A percentile compares a stretch with the other conserved stretches of the same genome.
Conservation (phyloP, 2,113 vertebrate species). For the Toxotes jaculatrix region DNA sequence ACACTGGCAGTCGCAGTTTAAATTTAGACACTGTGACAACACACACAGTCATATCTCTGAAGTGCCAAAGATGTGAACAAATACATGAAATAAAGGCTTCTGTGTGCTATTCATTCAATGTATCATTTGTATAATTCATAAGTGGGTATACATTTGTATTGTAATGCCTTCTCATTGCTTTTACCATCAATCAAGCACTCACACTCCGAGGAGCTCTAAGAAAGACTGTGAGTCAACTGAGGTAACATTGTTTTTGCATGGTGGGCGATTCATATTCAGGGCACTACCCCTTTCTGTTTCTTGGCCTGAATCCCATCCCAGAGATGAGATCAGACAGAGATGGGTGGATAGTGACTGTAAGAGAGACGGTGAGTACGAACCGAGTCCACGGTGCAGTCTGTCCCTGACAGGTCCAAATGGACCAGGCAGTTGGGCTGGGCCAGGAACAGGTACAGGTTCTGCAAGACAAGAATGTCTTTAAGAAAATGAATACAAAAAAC, state of each 20-base stretch:
- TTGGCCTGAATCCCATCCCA: slow-evolving; percentile 52
- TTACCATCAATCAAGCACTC: slow-evolving; percentile 20
- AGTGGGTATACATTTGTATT: slow-evolving; percentile 34
- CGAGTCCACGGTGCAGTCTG: slow-evolving; percentile 90
- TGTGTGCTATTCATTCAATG: slow-evolving; percentile 32
- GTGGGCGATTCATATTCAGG: slow-evolving; percentile 54
- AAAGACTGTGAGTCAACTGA: slow-evolving; percentile 28
- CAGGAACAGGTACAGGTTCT: slow-evolving; percentile 92
- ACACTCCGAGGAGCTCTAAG: slow-evolving; percentile 24
- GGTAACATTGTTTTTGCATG: slow-evolving; percentile 32
- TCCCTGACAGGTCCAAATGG: slow-evolving; percentile 90
- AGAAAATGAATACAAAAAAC: neutral
- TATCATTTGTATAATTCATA: slow-evolving; percentile 54
- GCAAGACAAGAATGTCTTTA: slow-evolving; percentile 18
- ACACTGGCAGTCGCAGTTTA: slow-evolving; percentile 43
- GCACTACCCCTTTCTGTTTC: slow-evolving; percentile 16
- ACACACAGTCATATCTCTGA: slow-evolving; percentile 26
- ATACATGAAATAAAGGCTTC: slow-evolving; percentile 22
- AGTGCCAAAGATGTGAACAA: slow-evolving; percentile 40
- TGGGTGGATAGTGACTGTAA: slow-evolving; percentile 34
- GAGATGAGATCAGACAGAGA: slow-evolving; percentile 53
- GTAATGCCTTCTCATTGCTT: slow-evolving; percentile 24
- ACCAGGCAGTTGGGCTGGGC: slow-evolving; percentile 92
- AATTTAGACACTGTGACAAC: slow-evolving; percentile 57
- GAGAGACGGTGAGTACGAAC: slow-evolving; percentile 80